Evolutionary conservation across 2,888 invertebrate species (phyloP).

Genomic region (Eupithecia exiguata): DNA sequence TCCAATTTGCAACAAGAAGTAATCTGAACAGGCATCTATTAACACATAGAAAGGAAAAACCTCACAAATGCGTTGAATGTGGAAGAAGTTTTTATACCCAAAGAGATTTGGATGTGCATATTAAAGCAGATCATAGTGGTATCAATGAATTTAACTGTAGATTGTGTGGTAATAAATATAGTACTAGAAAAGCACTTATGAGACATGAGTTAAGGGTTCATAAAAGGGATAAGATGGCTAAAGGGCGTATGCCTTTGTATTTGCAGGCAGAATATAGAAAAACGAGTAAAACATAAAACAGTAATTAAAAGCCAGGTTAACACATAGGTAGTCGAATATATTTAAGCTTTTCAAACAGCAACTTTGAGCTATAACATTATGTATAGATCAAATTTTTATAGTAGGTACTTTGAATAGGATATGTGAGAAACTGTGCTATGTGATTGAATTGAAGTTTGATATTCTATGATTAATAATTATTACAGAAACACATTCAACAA

Average conservation of each 20-base stretch:
- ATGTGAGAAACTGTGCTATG: constrained; percentile 3
- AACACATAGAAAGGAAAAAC: constrained; percentile 63
- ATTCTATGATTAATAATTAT: not conserved
- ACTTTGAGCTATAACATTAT: not conserved
- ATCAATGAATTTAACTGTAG: constrained; percentile 62
- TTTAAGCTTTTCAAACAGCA: constrained; percentile 11
- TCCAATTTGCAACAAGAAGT: constrained; percentile 63
- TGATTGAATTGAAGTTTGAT: not conserved
- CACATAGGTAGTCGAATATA: not conserved
- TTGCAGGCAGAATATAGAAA: constrained; percentile 55
- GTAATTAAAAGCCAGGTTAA: not conserved
- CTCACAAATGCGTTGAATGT: constrained; percentile 64
- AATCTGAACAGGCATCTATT: constrained; percentile 67
- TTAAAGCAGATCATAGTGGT: constrained; percentile 63
- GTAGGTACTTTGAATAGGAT: not conserved
- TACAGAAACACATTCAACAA: not conserved
- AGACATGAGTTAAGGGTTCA: constrained; percentile 68
- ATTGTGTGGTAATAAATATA: constrained; percentile 66
- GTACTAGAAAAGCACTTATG: constrained; percentile 64
- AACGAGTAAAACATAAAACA: constrained; percentile 37
- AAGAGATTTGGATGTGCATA: constrained; percentile 62
- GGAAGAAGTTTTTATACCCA: constrained; percentile 59
- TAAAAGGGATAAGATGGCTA: constrained; percentile 66
- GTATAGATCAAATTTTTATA: not conserved
- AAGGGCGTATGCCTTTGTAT: constrained; percentile 69